Evolutionary conservation across 2,888 invertebrate genomes (phyloP).

Genomic region (Chloromyia formosa): DNA sequence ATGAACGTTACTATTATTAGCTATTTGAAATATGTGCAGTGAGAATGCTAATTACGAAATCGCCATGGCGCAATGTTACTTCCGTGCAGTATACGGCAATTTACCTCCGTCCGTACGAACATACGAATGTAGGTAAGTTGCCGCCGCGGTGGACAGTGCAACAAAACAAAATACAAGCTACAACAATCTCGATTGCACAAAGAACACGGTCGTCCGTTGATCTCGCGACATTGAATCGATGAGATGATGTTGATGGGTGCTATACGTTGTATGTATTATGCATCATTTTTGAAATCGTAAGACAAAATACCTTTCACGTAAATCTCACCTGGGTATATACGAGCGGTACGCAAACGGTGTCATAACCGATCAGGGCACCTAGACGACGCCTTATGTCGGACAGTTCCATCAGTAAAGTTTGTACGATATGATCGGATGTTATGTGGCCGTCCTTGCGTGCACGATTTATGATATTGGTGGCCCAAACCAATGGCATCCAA

Average conservation of each 20-base stretch:
- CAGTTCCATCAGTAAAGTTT: conserved; percentile 87
- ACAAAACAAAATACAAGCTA: too few species aligned
- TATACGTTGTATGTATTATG: conserved; percentile 21
- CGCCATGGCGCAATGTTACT: conserved; percentile 22
- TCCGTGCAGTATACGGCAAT: conserved; percentile 27
- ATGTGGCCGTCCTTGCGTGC: conserved; percentile 86
- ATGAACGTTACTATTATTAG: neutral
- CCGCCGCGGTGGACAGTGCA: neutral
- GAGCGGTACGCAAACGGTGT: conserved; percentile 90
- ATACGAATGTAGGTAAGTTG: neutral
- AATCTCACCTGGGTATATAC: conserved; percentile 86
- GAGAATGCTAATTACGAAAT: conserved; percentile 36
- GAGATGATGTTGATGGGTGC: neutral
- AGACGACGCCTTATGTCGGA: conserved; percentile 86
- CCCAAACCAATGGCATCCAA: conserved; percentile 95
- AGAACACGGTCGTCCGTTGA: conserved; percentile 40
- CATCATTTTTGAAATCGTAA: conserved; percentile 16
- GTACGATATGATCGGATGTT: conserved; percentile 89
- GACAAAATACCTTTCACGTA: neutral
- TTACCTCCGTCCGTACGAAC: too few species aligned
- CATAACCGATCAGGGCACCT: conserved; percentile 87
- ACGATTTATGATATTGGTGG: conserved; percentile 88
- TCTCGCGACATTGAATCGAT: conserved; percentile 40
- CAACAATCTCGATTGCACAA: conserved; percentile 13
- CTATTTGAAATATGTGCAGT: conserved; percentile 27